Evolutionary conservation across 2,797 vertebrate species (phyloP).

Genomic region (Tragopan temminckii): DNA sequence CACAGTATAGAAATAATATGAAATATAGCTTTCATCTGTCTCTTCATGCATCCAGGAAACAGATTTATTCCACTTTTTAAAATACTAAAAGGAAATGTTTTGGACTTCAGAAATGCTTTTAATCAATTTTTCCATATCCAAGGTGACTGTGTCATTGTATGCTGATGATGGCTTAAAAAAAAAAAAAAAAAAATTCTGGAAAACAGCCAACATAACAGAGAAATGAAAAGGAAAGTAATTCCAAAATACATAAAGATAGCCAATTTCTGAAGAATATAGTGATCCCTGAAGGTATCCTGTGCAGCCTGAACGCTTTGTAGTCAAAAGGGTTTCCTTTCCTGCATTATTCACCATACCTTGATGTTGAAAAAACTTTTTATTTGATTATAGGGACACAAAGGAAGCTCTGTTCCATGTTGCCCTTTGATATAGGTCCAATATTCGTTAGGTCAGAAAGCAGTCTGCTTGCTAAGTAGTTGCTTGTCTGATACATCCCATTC

Average conservation of each 20-base stretch:
- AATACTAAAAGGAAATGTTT: neutral
- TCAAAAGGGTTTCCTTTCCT: conserved; percentile 35
- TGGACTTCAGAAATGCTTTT: conserved; percentile 45
- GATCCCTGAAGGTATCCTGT: conserved; percentile 32
- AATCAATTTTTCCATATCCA: conserved; percentile 40
- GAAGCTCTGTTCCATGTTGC: conserved; percentile 22
- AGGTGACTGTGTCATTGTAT: neutral
- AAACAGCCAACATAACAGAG: neutral
- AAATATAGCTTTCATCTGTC: conserved; percentile 66
- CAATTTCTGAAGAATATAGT: conserved; percentile 17
- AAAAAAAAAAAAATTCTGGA: neutral
- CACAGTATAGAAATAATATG: conserved; percentile 41
- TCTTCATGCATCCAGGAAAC: conserved; percentile 56
- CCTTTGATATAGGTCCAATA: neutral
- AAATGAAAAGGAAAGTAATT: neutral
- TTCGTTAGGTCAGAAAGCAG: neutral
- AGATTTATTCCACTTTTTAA: conserved; percentile 37
- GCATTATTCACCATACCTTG: conserved; percentile 18
- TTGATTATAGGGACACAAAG: conserved; percentile 63
- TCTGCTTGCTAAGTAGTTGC: neutral
- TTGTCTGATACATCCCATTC: neutral
- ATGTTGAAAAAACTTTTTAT: conserved; percentile 47
- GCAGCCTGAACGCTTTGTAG: conserved; percentile 20
- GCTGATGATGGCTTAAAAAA: neutral
- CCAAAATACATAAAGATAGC: conserved; percentile 20